These are phyloP conservation scores for Ormyrus labotus DNA, from an alignment of 2,888 invertebrate species.

Conservation along the genomic window DNA sequence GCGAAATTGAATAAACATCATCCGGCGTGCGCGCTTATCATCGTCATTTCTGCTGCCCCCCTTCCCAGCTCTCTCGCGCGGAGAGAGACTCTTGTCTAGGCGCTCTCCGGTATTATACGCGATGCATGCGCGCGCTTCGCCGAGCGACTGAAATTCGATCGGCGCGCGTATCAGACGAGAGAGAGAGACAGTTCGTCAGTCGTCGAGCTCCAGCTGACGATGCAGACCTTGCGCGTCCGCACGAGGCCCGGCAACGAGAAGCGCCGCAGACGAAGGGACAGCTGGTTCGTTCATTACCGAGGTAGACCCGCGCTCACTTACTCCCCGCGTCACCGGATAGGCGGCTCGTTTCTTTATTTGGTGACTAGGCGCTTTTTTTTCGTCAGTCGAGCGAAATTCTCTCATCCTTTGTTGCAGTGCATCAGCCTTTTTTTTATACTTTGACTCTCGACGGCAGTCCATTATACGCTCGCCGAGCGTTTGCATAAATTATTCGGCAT, in stretches of 20 bases:
- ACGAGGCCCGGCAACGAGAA: neutral
- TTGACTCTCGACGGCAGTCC: too few relatives aligned
- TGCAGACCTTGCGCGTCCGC: neutral
- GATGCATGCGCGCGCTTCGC: too few relatives aligned
- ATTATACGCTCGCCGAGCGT: too few relatives aligned
- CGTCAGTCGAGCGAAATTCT: too few relatives aligned
- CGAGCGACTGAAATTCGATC: slow-evolving; percentile 20
- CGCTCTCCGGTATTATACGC: too few relatives aligned
- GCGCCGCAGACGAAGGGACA: slow-evolving; percentile 39
- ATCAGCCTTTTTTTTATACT: too few relatives aligned
- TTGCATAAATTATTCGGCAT: too few relatives aligned
- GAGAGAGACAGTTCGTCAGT: neutral
- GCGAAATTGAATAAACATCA: slow-evolving; percentile 31
- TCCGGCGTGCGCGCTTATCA: slow-evolving; percentile 9
- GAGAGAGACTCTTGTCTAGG: too few relatives aligned
- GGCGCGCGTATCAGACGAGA: neutral
- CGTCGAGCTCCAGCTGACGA: neutral
- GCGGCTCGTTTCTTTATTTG: too few relatives aligned
- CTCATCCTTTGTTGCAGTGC: too few relatives aligned
- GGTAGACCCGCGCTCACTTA: slow-evolving; percentile 27
- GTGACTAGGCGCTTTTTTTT: too few relatives aligned
- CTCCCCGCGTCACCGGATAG: neutral
- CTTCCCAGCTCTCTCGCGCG: too few relatives aligned
- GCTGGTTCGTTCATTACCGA: slow-evolving; percentile 48
- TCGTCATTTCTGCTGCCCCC: neutral